Conservation (phyloP, 2,797 vertebrate species). For the Mus minutoides region DNA sequence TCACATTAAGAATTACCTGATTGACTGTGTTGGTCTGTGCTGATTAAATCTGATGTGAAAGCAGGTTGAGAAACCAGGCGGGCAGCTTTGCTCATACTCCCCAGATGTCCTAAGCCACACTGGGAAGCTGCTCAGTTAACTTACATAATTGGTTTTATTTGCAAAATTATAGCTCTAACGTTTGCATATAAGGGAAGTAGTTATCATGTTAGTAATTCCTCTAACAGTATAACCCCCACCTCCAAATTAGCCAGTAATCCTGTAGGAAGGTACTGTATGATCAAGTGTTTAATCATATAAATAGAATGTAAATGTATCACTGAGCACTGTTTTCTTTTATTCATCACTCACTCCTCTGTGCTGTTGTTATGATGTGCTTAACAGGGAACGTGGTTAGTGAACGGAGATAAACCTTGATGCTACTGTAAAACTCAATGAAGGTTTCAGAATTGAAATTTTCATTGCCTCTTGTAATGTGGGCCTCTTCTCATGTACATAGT, state of each 20-base stretch:
- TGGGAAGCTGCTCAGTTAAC: slow-evolving; percentile 90
- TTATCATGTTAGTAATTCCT: slow-evolving; percentile 92
- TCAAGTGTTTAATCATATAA: slow-evolving; percentile 91
- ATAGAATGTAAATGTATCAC: slow-evolving; percentile 90
- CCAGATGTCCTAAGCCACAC: slow-evolving; percentile 86
- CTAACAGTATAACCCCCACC: slow-evolving; percentile 84
- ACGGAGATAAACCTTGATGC: slow-evolving; percentile 94
- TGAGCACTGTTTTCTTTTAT: slow-evolving; percentile 85
- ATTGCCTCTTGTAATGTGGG: slow-evolving; percentile 79
- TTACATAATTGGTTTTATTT: slow-evolving; percentile 91
- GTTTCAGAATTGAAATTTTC: slow-evolving; percentile 80
- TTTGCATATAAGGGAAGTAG: slow-evolving; percentile 93
- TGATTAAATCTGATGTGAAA: slow-evolving; percentile 91
- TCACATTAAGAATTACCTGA: slow-evolving; percentile 88
- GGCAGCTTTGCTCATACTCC: slow-evolving; percentile 89
- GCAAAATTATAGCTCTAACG: slow-evolving; percentile 92
- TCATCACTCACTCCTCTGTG: slow-evolving; percentile 91
- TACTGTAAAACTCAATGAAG: slow-evolving; percentile 81
- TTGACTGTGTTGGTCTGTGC: slow-evolving; percentile 92
- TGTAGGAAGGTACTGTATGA: slow-evolving; percentile 91
- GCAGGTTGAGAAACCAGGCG: slow-evolving; percentile 85
- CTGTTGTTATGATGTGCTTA: slow-evolving; percentile 92
- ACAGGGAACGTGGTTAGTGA: slow-evolving; percentile 91
- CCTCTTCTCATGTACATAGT: slow-evolving; percentile 73
- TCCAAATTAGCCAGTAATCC: slow-evolving; percentile 88